Evolutionary conservation across 2,113 vertebrate species (phyloP).

Genomic region (Climacteris rufus): DNA sequence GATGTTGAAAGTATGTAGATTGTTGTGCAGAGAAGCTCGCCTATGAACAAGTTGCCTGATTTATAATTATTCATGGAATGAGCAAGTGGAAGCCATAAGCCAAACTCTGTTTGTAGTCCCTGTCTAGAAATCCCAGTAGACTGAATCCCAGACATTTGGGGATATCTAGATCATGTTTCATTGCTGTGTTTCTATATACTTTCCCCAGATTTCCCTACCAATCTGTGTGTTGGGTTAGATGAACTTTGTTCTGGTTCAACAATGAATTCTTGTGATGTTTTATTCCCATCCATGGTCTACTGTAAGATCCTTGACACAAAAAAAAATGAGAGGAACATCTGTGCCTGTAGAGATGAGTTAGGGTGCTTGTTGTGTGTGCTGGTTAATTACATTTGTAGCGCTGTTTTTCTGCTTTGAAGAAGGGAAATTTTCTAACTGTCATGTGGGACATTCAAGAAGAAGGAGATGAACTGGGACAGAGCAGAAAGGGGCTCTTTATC

Average conservation of each 20-base stretch:
- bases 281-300: background rate
- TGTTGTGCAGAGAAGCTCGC: background rate
- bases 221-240: background rate
- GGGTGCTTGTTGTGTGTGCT: rapidly evolving
- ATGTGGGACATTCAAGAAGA: background rate
- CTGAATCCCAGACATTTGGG: background rate
- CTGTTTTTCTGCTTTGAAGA: background rate
- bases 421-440: background rate
- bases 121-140: background rate
- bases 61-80: background rate
- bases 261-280: background rate
- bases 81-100: background rate
- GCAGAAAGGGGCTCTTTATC: background rate
- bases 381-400: background rate
- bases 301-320: background rate
- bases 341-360: background rate
- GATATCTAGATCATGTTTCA: background rate
- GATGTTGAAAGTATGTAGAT: background rate
- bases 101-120: background rate
- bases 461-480: background rate
- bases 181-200: background rate
- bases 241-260: background rate
- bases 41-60: background rate
- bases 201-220: background rate
- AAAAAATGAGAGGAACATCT: background rate